These are phyloP conservation scores for Cavia porcellus DNA, from an alignment of 2,113 vertebrate genomes.

Conservation along the genomic window DNA sequence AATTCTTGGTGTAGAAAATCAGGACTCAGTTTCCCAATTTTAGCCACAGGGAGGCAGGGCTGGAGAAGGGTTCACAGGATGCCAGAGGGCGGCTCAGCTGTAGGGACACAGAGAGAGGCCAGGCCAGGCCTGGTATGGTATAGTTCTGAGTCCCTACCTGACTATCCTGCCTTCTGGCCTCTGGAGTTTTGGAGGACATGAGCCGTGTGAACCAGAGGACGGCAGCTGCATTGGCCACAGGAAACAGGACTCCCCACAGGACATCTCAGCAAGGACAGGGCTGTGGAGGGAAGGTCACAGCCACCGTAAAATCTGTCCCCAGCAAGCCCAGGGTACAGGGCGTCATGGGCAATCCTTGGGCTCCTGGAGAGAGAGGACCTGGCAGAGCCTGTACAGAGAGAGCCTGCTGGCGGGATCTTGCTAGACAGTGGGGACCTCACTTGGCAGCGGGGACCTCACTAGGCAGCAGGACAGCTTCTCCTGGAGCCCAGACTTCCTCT, in stretches of 20 bases:
- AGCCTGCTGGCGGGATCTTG: not conserved
- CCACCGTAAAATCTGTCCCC: too few relatives aligned
- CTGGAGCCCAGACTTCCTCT: not conserved
- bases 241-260: rapidly evolving
- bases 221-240: not conserved
- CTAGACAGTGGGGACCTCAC: not conserved
- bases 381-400: rapidly evolving
- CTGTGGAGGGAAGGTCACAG: not conserved
- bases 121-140: rapidly evolving
- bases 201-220: not conserved
- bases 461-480: not conserved
- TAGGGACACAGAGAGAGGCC: rapidly evolving
- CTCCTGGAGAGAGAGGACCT: not conserved
- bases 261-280: not conserved
- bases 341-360: not conserved
- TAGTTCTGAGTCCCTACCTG: not conserved
- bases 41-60: not conserved
- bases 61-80: rapidly evolving
- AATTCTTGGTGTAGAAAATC: not conserved
- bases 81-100: rapidly evolving
- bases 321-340: not conserved
- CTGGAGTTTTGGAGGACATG: not conserved
- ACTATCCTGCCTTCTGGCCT: not conserved
- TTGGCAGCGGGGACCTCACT: not conserved
- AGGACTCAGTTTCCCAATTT: too few relatives aligned